Evolutionary conservation across 2,888 invertebrate species (phyloP), one percentile per base, ranked within the genome.

Genomic region (Caenorhabditis uteleia): DNA sequence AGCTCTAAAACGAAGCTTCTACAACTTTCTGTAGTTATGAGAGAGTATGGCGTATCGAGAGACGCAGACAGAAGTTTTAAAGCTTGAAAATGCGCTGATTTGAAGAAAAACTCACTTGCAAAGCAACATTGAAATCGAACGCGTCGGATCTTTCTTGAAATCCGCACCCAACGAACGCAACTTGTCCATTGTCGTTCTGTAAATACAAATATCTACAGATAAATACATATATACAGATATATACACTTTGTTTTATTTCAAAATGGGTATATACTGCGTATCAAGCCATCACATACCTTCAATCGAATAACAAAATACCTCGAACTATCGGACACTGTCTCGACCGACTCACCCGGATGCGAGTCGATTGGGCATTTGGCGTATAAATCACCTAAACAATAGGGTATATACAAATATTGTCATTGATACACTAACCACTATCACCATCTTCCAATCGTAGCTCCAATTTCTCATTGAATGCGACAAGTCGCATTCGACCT

Each of bases 131-230:
- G 65, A 99, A 87, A 86, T 99, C 98, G 87, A 98, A 98, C 44
- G 97, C 95, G 85, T 99, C 98, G 21, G 95, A 93, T 74, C 98
- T 88, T 85, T 98, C 98, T 1, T 93, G 91, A 86, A 97, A 99
- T 12, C 98, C 98, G 51, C 97, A 88, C 1, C 98, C 98, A 83
- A 99, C 91, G 83, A 93, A 98, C 18, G 97, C 98, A 43, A 85
- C 84, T 59, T 87, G 84, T 2, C 87, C 87, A 47, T 70, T 71
- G 48, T 81, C 80, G 42, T 80, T 94, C 86, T 92, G 91, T 82
- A 97, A 91, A 83, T 39, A 27, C 18, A 54, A 60, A 34, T 45
- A 49, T 43, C 38, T 53, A 26, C 27, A 38, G 14, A 16, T 40
- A 48, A 93, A n/a, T n/a, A n/a, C n/a, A n/a, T n/a, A n/a, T n/a